These are phyloP conservation scores for pig (Sus scrofa) DNA, from an alignment of 2,113 vertebrate genomes.

Conservation along the genomic window T2T-Sscrofa CM000824.6:167541501-167542000, in stretches of 20 bases:
- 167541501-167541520: background rate
- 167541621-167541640: background rate
- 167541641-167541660: background rate
- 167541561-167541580: slow-evolving; percentile 18
- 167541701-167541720: background rate
- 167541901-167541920: background rate
- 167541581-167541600: background rate
- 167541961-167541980: background rate
- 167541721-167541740: background rate
- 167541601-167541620: background rate
- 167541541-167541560: slow-evolving; percentile 6
- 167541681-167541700: background rate
- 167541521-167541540: slow-evolving; percentile 42
- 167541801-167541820: background rate
- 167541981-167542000: background rate
- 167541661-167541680: background rate
- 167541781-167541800: background rate
- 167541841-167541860: background rate
- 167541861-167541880: background rate
- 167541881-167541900: background rate
- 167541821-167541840: background rate
- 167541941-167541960: background rate
- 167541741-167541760: background rate
- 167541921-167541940: background rate
- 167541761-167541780: background rate